A percentile compares a stretch with the other conserved stretches of the same genome.
phyloP scores from a whole-genome alignment of 1,140 invertebrate species.

The Pinna nobilis region DNA sequence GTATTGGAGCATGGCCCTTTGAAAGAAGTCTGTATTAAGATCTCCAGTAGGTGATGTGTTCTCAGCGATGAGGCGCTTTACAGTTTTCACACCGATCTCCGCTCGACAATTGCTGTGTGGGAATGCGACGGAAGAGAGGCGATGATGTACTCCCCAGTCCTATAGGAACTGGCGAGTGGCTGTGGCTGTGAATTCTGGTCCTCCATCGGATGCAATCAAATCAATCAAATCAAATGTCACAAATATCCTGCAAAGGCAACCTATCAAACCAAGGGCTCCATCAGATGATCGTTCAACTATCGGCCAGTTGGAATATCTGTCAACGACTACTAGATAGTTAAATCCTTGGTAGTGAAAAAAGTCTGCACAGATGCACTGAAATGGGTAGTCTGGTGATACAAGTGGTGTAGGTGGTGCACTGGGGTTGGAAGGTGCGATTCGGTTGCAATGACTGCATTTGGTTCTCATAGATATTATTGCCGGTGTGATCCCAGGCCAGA shows the following conservation, averaged over 20 bases:
- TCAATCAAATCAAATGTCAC: constrained; percentile 42
- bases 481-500: constrained; percentile 11
- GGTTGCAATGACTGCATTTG: constrained; percentile 41
- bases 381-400: constrained; percentile 40
- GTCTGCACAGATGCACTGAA: constrained; percentile 42
- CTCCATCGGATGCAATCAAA: constrained; percentile 30
- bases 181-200: constrained; percentile 21
- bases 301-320: constrained; percentile 46
- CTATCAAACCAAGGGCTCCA: constrained; percentile 28
- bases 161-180: constrained; percentile 36
- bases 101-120: constrained; percentile 40
- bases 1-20: constrained; percentile 44
- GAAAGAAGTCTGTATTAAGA: constrained; percentile 38
- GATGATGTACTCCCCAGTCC: constrained; percentile 42
- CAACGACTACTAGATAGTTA: constrained; percentile 43
- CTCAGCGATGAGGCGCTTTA: constrained; percentile 41
- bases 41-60: constrained; percentile 32
- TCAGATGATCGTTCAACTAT: constrained; percentile 30
- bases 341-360: constrained; percentile 37
- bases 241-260: constrained; percentile 37
- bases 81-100: constrained; percentile 43
- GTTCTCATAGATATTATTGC: constrained; percentile 36
- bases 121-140: constrained; percentile 41
- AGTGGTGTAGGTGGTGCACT: constrained; percentile 32
- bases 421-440: constrained; percentile 40